These are phyloP conservation scores for Diacarnus erythraeanus DNA, from an alignment of 37 sponge, comb jelly and placozoan genomes.

Conservation along the genomic window DNA sequence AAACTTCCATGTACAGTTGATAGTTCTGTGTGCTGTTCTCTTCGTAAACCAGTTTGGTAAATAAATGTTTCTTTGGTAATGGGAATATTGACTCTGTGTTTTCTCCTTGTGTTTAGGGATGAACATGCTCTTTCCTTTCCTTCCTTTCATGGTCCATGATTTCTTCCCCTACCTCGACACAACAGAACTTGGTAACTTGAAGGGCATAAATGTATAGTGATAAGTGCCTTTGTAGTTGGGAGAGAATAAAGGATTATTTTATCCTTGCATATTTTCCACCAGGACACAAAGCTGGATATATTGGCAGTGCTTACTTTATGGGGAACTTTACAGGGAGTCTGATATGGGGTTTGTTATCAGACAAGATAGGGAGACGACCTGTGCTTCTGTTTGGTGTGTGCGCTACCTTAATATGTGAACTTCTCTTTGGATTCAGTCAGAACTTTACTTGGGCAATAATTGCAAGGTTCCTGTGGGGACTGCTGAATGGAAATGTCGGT, in stretches of 20 bases:
- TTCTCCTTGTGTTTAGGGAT: slow-evolving; percentile 32
- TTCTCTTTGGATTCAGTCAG: slow-evolving; percentile 81
- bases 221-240: background rate
- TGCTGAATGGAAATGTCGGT: slow-evolving; percentile 82
- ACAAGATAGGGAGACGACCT: slow-evolving; percentile 70
- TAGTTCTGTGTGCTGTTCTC: slow-evolving; percentile 24
- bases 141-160: slow-evolving; percentile 91
- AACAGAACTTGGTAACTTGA: slow-evolving; percentile 63
- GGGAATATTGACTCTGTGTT: background rate
- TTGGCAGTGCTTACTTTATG: slow-evolving; percentile 75
- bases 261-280: background rate
- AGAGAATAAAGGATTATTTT: background rate
- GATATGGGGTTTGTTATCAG: slow-evolving; percentile 83
- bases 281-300: slow-evolving; percentile 79
- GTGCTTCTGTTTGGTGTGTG: slow-evolving; percentile 67
- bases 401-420: slow-evolving; percentile 45
- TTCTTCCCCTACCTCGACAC: slow-evolving; percentile 83
- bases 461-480: slow-evolving; percentile 83
- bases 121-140: slow-evolving; percentile 82
- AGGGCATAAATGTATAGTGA: background rate
- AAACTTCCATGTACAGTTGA: slow-evolving; percentile 8
- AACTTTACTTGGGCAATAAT: slow-evolving; percentile 84
- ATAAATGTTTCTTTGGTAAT: background rate
- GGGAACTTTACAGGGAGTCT: slow-evolving; percentile 80
- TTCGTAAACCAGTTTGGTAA: slow-evolving; percentile 60